phyloP scores from a whole-genome alignment of 2,888 invertebrate genomes.

The Cancer borealis region DNA sequence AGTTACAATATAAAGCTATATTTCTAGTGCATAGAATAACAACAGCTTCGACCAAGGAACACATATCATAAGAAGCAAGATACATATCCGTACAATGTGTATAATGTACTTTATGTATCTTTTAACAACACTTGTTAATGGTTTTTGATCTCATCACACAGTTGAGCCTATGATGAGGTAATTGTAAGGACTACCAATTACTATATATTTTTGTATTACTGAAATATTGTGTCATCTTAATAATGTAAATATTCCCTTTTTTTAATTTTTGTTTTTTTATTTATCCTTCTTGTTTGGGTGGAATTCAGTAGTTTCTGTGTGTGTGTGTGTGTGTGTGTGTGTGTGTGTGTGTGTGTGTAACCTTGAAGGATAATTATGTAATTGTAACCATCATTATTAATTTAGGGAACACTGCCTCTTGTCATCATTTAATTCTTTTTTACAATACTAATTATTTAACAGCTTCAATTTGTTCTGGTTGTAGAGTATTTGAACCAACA shows the following conservation, averaged over 20 bases:
- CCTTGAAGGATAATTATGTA: too few relatives aligned
- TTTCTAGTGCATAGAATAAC: slow-evolving; percentile 45
- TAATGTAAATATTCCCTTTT: not conserved
- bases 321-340: too few relatives aligned
- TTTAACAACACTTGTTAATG: not conserved
- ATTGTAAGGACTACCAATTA: not conserved
- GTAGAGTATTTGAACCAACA: too few relatives aligned
- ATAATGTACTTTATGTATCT: not conserved
- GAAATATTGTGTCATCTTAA: not conserved
- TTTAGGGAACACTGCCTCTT: too few relatives aligned
- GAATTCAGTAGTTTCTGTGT: too few relatives aligned
- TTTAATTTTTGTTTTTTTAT: not conserved
- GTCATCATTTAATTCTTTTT: too few relatives aligned
- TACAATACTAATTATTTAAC: too few relatives aligned
- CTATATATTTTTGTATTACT: slow-evolving; percentile 21
- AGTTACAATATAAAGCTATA: slow-evolving; percentile 18
- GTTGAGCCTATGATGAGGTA: not conserved
- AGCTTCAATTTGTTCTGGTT: too few relatives aligned
- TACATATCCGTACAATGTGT: not conserved
- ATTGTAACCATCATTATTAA: too few relatives aligned
- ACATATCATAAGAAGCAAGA: slow-evolving; percentile 56
- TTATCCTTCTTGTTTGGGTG: not conserved
- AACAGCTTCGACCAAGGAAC: slow-evolving; percentile 57
- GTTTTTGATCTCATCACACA: slow-evolving; percentile 7
- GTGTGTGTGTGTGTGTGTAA: too few relatives aligned